phyloP scores from a whole-genome alignment of 1,140 invertebrate species.

The Diorhabda elongata region DNA sequence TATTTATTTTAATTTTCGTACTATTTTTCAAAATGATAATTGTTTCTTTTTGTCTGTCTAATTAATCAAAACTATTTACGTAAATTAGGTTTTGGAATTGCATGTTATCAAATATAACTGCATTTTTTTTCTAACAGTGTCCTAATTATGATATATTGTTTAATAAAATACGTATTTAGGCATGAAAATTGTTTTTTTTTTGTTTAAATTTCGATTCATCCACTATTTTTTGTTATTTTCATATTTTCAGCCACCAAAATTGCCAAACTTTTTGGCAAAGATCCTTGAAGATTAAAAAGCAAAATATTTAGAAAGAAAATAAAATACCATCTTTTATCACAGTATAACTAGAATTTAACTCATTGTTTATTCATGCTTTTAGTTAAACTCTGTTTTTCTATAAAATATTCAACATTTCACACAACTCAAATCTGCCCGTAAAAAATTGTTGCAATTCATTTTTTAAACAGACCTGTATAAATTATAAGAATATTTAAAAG shows the following conservation, averaged over 20 bases:
- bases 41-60: too few species aligned
- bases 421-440: too few species aligned
- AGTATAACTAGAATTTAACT: slow-evolving; percentile 19
- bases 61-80: too few species aligned
- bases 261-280: slow-evolving; percentile 34
- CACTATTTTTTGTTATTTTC: slow-evolving; percentile 22
- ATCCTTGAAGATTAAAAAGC: slow-evolving; percentile 31
- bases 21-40: too few species aligned
- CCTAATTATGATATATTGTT: background rate
- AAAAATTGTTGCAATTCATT: too few species aligned
- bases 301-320: slow-evolving; percentile 8
- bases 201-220: background rate
- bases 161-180: slow-evolving; percentile 18
- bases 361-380: slow-evolving; percentile 13
- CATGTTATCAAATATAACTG: background rate
- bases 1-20: too few species aligned
- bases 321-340: slow-evolving; percentile 15
- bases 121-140: slow-evolving; percentile 6
- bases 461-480: too few species aligned
- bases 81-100: too few species aligned
- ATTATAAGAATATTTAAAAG: too few species aligned
- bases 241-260: slow-evolving; percentile 37
- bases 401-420: background rate
- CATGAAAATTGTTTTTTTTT: slow-evolving; percentile 11
- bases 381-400: slow-evolving; percentile 1